Evolutionary conservation across 2,797 vertebrate species (phyloP), one percentile per base, ranked within the genome.

Genomic region (Synaphobranchus kaupii): DNA sequence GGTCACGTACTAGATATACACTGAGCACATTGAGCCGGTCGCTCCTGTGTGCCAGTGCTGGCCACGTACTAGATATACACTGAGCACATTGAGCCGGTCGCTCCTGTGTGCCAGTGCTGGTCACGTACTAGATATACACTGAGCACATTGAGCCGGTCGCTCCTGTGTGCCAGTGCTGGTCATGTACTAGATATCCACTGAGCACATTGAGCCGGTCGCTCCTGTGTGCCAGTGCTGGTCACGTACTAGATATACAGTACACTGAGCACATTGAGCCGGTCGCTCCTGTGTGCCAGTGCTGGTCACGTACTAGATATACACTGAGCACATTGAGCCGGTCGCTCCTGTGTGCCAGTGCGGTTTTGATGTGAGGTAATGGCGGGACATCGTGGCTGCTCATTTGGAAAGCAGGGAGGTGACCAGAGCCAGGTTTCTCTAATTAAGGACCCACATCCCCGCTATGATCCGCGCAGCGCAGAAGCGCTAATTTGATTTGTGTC

Each of bases 401-500:
- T 83, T 52, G 80, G 10, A 54, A 52, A 13, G 48, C 22, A 83
- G 48, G n/a, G 31, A 78, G 34, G 73, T 44, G 73, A 44, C 34
- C 39, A 9, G 73, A 78, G 73, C 73, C 39, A 47, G 73, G 17
- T 78, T 44, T 52, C 85, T 81, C 56, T 86, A 13, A 81, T 81
- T 81, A 63, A 82, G 58, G 28, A 76, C 22, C 73, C 8, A 5
- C 9, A 39, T 28, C 54, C 56, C 56, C 47, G 76, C 56, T 17
- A 66, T 66, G 56, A 44, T 50, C 17, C 17, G 28, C n/a, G 22
- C 73, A 17, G 52, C 22, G 52, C 34, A n/a, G 5, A 0, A 48
- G 76, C 54, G 17, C 85, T 86, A 28, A 81, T 81, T 86, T 86
- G 28, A 60, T 81, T 82, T 86, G 56, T 60, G 58, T n/a, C 39